Base-by-base conservation (phyloP, 2,888 invertebrate genomes). In the Lingula anatina region DNA sequence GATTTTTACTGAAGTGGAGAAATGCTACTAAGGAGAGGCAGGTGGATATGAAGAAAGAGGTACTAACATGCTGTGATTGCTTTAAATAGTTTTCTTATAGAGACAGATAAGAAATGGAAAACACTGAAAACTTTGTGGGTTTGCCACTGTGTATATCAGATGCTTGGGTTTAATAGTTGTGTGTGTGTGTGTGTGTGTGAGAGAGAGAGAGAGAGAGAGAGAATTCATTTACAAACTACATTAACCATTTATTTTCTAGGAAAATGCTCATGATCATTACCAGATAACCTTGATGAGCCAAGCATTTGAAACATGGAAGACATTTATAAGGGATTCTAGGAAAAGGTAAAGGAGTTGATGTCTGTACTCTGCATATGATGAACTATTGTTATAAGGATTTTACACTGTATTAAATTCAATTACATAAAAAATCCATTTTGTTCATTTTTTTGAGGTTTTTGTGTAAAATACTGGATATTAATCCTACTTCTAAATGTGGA, bases 1-100 rank as follows among this genome's bases (percentile, higher is more conserved):
- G 57, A 12, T 59, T 58, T 31, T 64, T 72, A 46, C 15, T 23
- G 0, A 18, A 47, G 2, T 72, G 72, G 72, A 62, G 60, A 46
- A 44, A 39, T 12, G 58, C 49, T 46, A 56, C 59, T 20, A 46
- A 45, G 4, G 50, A 57, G 9, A 47, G 45, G 2, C 43, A 55
- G 21, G 44, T 56, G 43, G 60, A 59, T 3, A 42, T 50, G 38
- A 54, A 59, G 23, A 64, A 64, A 50, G 50, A 58, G 57, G 66
- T 65, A 38, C 31, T 46, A 41, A 2, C 21, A 31, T 18, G 23
- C 35, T 20, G 23, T 24, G 12, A 7, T 2, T 43, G 12, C 20
- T n/a, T 44, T n/a, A 27, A n/a, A 15, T 28, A 18, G 4, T 28
- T 26, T 27, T 28, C n/a, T 45, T 40, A 46, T n/a, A n/a, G n/a